Evolutionary conservation across 1,140 invertebrate genomes (phyloP).

Genomic region (Coptotermes formosanus): DNA sequence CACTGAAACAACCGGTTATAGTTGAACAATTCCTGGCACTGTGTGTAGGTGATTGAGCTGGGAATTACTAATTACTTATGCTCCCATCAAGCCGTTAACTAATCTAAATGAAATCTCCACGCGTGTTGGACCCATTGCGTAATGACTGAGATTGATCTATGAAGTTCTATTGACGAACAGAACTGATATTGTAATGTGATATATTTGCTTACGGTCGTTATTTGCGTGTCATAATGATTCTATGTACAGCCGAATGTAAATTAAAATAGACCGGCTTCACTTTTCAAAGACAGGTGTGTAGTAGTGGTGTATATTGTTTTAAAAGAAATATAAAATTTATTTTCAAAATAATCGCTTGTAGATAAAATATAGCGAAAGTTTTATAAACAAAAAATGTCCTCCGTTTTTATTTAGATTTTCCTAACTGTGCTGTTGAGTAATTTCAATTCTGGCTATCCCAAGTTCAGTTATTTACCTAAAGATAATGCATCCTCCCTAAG

Average conservation of each 20-base stretch:
- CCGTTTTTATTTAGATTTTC: too few species aligned
- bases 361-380: too few species aligned
- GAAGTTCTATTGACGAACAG: neutral
- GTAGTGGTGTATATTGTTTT: too few species aligned
- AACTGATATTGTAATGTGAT: neutral
- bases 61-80: neutral
- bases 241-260: neutral
- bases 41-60: neutral
- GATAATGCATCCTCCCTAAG: too few species aligned
- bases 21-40: neutral
- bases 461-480: too few species aligned
- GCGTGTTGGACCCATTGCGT: neutral
- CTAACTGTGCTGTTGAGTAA: too few species aligned
- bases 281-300: too few species aligned
- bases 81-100: neutral
- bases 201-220: neutral
- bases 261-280: neutral
- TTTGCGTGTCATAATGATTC: neutral
- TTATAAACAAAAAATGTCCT: too few species aligned
- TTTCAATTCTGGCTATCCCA: too few species aligned
- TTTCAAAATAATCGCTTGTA: too few species aligned
- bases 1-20: neutral
- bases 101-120: conserved; percentile 12
- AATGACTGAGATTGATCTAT: neutral
- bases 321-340: too few species aligned